phyloP scores from a whole-genome alignment of 2,797 vertebrate species.

The Eulemur rubriventer region DNA sequence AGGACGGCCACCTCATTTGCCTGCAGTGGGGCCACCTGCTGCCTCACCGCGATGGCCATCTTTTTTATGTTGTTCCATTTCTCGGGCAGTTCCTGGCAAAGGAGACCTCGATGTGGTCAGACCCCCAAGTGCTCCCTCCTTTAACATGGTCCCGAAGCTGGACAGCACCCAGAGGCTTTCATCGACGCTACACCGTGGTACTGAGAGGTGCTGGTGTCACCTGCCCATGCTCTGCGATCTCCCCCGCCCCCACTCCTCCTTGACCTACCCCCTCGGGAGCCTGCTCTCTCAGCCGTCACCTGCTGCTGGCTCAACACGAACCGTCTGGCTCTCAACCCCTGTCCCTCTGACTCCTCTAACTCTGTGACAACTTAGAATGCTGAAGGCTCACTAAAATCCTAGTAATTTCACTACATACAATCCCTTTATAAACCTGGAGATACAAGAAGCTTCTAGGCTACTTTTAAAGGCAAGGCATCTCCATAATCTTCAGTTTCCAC shows the following conservation, averaged over 20 bases:
- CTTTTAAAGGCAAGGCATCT: not conserved
- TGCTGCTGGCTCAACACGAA: not conserved
- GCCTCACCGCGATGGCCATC: conserved; percentile 89
- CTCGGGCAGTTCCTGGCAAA: conserved; percentile 93
- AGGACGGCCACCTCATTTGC: conserved; percentile 89
- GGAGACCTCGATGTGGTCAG: not conserved
- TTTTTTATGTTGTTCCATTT: conserved; percentile 94
- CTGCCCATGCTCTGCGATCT: rapidly evolving
- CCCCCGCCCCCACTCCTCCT: not conserved
- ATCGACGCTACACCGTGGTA: rapidly evolving
- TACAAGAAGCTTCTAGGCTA: not conserved
- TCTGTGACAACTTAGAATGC: not conserved
- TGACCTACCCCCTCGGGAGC: not conserved
- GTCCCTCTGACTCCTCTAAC: no score
- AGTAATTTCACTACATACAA: not conserved
- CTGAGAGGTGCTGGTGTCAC: rapidly evolving
- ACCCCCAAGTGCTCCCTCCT: not conserved
- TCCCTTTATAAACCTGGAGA: not conserved
- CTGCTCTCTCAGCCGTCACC: not conserved
- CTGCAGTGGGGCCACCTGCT: conserved; percentile 94
- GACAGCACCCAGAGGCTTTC: no score
- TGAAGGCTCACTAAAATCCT: not conserved
- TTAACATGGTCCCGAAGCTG: rapidly evolving
- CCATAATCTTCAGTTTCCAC: not conserved
- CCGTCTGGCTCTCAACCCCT: not conserved